These are phyloP conservation scores for Nettapus auritus DNA, from an alignment of 2,113 vertebrate genomes.

Conservation along the genomic window DNA sequence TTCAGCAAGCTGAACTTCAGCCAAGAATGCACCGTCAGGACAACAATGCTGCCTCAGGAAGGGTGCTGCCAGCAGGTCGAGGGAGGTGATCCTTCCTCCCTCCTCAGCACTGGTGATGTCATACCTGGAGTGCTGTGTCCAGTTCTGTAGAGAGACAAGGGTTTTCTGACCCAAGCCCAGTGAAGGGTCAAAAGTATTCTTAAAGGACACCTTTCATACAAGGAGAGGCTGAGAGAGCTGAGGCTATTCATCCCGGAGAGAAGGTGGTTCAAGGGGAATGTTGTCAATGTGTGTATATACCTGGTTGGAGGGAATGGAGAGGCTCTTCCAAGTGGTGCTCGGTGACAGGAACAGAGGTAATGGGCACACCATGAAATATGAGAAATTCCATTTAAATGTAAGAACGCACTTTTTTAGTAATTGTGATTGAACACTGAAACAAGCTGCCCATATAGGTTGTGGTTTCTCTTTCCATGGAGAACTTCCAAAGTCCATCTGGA, in stretches of 20 bases:
- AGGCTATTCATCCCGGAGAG: neutral
- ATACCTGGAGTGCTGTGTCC: neutral
- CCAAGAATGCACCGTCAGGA: neutral
- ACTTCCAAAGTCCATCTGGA: neutral
- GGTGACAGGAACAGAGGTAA: neutral
- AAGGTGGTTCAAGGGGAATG: accelerated
- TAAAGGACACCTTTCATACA: neutral
- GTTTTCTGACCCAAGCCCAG: neutral
- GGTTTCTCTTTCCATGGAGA: neutral
- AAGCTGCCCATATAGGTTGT: neutral
- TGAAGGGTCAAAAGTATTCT: neutral
- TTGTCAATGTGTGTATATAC: neutral
- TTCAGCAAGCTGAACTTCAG: neutral
- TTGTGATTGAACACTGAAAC: neutral
- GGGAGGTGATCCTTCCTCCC: neutral
- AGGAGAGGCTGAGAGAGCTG: neutral
- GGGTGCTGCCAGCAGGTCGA: neutral
- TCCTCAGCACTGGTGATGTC: neutral
- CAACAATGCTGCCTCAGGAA: neutral
- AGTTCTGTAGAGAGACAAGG: neutral
- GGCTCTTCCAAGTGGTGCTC: neutral
- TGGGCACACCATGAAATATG: neutral
- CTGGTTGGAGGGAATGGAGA: neutral
- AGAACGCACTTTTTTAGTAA: neutral
- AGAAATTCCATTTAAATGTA: neutral